phyloP scores from a whole-genome alignment of 2,113 vertebrate genomes.

The Spheniscus mendiculus region DNA sequence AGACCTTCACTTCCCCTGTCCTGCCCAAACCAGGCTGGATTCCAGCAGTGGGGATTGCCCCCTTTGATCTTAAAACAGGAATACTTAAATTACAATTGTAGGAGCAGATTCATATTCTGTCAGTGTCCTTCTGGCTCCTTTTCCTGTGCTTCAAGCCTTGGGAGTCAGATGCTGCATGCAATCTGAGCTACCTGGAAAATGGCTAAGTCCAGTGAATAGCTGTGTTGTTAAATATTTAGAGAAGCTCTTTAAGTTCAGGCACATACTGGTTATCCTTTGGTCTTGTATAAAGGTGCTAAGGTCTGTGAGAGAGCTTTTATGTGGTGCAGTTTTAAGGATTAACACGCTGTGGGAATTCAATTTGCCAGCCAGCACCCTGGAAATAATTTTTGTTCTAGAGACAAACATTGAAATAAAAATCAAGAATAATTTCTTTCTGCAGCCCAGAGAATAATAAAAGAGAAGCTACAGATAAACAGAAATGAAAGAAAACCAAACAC shows the following conservation, averaged over 20 bases:
- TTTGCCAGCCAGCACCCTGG: background rate
- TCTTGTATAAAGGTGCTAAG: background rate
- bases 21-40: background rate
- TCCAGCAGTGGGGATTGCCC: background rate
- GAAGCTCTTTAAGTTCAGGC: background rate
- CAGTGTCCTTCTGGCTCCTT: background rate
- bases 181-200: background rate
- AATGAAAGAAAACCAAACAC: conserved; percentile 4
- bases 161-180: background rate
- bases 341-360: background rate
- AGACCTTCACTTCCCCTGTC: background rate
- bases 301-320: background rate
- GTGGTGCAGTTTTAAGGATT: background rate
- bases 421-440: conserved; percentile 6
- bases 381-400: conserved; percentile 15
- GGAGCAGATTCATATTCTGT: background rate
- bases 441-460: background rate
- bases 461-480: conserved; percentile 26
- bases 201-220: background rate
- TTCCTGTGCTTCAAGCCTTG: background rate
- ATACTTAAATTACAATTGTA: background rate
- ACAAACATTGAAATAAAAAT: conserved; percentile 15
- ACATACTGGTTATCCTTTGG: background rate
- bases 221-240: background rate
- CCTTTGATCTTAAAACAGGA: background rate